These are phyloP conservation scores for Henicopernis longicauda DNA, from an alignment of 2,113 vertebrate species.

Conservation along the genomic window DNA sequence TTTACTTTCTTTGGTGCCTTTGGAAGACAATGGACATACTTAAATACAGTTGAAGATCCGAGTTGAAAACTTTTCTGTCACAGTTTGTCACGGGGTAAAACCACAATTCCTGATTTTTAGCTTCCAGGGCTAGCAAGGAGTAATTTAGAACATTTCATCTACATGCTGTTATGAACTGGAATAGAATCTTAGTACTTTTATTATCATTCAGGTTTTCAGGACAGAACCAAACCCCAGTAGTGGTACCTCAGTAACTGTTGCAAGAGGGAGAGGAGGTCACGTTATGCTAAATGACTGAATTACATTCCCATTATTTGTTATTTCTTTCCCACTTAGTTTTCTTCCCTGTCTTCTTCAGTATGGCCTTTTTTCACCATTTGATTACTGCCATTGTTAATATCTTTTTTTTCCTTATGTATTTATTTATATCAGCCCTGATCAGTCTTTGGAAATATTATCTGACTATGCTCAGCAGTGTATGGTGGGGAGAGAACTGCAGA, in stretches of 20 bases:
- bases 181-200: background rate
- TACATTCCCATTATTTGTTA: background rate
- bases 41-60: background rate
- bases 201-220: background rate
- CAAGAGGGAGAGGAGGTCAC: background rate
- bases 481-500: conserved; percentile 59
- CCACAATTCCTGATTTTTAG: background rate
- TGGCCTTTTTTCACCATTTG: background rate
- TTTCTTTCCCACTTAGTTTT: background rate
- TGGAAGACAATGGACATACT: background rate
- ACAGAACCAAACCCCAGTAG: background rate
- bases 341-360: background rate
- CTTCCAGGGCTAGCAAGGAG: background rate
- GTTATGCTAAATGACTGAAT: background rate
- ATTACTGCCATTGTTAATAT: background rate
- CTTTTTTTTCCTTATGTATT: background rate
- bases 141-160: background rate
- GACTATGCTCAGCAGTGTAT: conserved; percentile 69
- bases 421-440: conserved; percentile 74
- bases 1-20: background rate
- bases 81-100: background rate
- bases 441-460: conserved; percentile 69
- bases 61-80: background rate
- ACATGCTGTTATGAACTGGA: background rate
- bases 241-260: background rate